A percentile compares a stretch with the other conserved stretches of the same genome.
Evolutionary conservation across 1,140 invertebrate genomes (phyloP).

Genomic region (Lepidurus packardi): DNA sequence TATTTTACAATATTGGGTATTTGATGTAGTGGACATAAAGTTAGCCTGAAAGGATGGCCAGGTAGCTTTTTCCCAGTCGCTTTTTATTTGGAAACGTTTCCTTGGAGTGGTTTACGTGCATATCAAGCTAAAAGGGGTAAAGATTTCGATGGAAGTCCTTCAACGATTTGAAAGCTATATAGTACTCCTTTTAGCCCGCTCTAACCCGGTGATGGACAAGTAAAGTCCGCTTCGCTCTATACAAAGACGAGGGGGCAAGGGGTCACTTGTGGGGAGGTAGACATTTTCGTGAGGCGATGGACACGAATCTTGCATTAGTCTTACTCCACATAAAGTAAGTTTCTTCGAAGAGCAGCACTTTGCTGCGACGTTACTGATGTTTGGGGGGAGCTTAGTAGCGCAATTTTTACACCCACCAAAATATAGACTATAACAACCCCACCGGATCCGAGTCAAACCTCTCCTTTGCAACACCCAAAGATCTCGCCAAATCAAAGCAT

Average conservation of each 20-base stretch:
- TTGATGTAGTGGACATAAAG: too few species aligned
- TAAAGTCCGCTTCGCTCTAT: slow-evolving; percentile 9
- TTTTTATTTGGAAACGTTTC: too few species aligned
- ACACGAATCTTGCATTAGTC: slow-evolving; percentile 21
- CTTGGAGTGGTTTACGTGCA: neutral
- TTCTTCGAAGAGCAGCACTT: neutral
- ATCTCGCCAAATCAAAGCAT: neutral
- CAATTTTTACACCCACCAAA: neutral
- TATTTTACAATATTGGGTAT: too few species aligned
- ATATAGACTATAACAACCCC: too few species aligned
- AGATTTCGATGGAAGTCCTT: neutral
- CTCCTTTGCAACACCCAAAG: neutral
- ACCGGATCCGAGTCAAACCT: neutral
- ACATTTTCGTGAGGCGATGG: slow-evolving; percentile 1
- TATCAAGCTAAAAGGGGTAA: neutral
- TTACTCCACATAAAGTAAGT: slow-evolving; percentile 16
- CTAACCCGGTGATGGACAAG: slow-evolving; percentile 8
- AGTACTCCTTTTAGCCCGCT: neutral
- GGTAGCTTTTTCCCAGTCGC: too few species aligned
- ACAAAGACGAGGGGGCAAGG: neutral
- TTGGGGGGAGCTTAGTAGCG: neutral
- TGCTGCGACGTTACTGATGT: neutral
- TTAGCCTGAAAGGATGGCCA: too few species aligned
- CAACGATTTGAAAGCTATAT: neutral
- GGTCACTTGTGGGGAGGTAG: neutral